Conservation (phyloP, 2,113 vertebrate genomes). For the Addax nasomaculatus region DNA sequence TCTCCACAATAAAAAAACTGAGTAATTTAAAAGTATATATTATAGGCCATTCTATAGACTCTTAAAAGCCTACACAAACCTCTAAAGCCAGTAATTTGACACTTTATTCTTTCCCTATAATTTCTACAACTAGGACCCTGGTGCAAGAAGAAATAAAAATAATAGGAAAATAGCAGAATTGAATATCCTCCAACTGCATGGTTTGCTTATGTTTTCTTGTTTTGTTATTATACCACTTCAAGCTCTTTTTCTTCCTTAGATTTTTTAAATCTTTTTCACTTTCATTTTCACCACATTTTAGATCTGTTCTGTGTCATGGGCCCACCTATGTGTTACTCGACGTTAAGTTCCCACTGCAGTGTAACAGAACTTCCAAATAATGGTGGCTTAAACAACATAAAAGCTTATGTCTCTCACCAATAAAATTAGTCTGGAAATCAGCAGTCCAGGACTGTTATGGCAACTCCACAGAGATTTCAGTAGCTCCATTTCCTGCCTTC, state of each 20-base stretch:
- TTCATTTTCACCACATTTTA: neutral
- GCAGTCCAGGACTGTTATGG: neutral
- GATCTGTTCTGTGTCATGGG: neutral
- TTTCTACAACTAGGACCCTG: neutral
- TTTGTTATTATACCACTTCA: neutral
- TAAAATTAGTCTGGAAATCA: neutral
- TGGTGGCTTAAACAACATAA: neutral
- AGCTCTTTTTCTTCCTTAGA: neutral
- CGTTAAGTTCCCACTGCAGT: neutral
- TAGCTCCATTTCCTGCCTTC: neutral
- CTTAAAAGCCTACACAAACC: neutral
- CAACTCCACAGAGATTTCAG: neutral
- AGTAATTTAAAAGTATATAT: neutral
- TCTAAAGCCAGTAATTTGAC: neutral
- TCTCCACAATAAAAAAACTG: neutral
- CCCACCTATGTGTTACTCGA: neutral
- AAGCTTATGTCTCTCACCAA: neutral
- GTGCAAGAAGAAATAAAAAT: neutral
- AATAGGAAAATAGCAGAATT: neutral
- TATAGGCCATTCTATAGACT: neutral
- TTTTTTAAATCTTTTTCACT: neutral
- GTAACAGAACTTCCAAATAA: neutral
- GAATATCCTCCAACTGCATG: neutral
- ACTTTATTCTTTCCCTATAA: neutral
- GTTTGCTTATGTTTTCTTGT: neutral